phyloP scores from a whole-genome alignment of 2,797 vertebrate species.

The Ceyx erithaca region DNA sequence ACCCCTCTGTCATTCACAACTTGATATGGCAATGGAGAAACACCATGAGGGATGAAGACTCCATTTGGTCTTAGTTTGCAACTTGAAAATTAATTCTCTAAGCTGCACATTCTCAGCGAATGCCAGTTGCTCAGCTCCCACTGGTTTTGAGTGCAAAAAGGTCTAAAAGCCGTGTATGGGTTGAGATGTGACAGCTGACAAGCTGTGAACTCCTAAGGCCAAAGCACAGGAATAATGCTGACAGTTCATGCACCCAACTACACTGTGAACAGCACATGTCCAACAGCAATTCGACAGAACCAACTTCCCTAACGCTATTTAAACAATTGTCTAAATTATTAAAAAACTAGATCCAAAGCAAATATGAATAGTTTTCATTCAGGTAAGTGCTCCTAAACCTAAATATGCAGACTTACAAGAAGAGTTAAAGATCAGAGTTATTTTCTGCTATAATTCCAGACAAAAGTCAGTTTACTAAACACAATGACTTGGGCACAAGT shows the following conservation, averaged over 20 bases:
- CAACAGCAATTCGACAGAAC: not conserved
- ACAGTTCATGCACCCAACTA: not conserved
- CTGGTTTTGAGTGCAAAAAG: not conserved
- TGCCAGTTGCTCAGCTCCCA: not conserved
- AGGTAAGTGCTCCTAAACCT: not conserved
- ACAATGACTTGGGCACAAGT: not conserved
- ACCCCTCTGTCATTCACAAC: not conserved
- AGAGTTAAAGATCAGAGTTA: not conserved
- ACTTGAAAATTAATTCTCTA: not conserved
- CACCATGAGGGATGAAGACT: not conserved
- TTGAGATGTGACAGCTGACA: not conserved
- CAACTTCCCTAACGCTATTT: not conserved
- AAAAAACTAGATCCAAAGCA: not conserved
- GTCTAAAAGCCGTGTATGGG: accelerated
- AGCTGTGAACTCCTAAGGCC: accelerated
- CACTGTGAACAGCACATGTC: not conserved
- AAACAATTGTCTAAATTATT: not conserved
- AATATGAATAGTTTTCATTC: not conserved
- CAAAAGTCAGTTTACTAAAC: not conserved
- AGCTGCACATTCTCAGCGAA: not conserved
- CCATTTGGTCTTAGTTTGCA: not conserved
- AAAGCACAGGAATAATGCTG: not conserved
- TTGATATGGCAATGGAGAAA: not conserved
- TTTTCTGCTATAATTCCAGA: not conserved
- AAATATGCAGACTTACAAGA: not conserved